A percentile compares a stretch with the other conserved stretches of the same genome.
These are phyloP conservation scores for Mnemiopsis leidyi DNA, from an alignment of 37 sponge, comb jelly and placozoan genomes.

Conservation along the genomic window DNA sequence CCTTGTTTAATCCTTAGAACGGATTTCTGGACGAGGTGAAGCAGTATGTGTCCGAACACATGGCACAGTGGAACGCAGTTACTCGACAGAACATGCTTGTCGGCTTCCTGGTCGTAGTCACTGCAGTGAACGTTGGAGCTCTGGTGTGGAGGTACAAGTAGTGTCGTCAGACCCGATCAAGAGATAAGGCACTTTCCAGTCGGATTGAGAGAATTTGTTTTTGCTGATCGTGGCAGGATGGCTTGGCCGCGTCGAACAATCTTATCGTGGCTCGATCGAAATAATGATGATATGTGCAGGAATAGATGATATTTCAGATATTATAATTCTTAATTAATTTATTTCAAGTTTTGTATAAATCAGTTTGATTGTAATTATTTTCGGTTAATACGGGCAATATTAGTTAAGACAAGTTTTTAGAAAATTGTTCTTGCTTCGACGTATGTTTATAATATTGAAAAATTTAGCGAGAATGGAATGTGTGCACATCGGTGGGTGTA, in stretches of 20 bases:
- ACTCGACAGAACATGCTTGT: not conserved
- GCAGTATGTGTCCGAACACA: not conserved
- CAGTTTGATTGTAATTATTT: not conserved
- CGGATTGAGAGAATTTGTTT: not conserved
- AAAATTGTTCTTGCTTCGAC: not conserved
- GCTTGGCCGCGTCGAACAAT: not conserved
- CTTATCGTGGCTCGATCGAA: not conserved
- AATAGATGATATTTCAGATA: not conserved
- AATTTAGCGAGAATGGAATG: too few relatives aligned
- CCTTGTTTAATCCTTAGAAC: not conserved
- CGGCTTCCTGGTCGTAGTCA: not conserved
- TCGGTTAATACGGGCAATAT: not conserved
- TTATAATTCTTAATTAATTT: not conserved
- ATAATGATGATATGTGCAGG: not conserved
- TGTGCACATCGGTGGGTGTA: not conserved
- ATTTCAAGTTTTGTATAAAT: not conserved
- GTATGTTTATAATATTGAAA: not conserved
- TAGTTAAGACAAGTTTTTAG: not conserved
- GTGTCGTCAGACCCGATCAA: too few relatives aligned
- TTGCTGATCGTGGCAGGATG: not conserved
- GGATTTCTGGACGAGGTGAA: conserved; percentile 28
- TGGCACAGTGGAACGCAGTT: not conserved
- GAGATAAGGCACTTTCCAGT: not conserved
- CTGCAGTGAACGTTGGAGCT: conserved; percentile 13
- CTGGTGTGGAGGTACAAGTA: not conserved